Conservation (phyloP, 23 tunicate genomes). For the Ascidia mentula region DNA sequence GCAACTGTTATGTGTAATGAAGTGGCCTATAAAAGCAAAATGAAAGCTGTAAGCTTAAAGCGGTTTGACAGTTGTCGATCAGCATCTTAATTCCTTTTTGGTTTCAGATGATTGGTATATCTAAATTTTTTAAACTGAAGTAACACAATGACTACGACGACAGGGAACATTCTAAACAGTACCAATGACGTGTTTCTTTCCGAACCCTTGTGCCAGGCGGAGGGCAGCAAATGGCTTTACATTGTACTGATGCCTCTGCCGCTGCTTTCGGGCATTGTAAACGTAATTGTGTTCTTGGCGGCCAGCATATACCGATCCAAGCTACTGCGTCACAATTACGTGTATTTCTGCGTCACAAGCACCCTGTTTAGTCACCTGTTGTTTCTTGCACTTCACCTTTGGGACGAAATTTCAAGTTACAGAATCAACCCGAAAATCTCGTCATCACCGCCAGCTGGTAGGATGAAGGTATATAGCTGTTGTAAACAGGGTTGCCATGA, state of each 20-base stretch:
- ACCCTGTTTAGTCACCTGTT: slow-evolving; percentile 65
- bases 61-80: too few species aligned
- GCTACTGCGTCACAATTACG: slow-evolving; percentile 73
- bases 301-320: slow-evolving; percentile 60
- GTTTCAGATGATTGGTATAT: too few species aligned
- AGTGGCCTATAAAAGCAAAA: too few species aligned
- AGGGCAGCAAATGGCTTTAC: background rate
- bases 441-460: background rate
- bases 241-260: slow-evolving; percentile 22
- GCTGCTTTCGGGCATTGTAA: slow-evolving; percentile 33
- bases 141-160: too few species aligned
- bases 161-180: background rate
- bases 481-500: too few species aligned
- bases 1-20: too few species aligned
- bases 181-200: background rate
- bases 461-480: background rate
- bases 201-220: background rate
- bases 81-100: too few species aligned
- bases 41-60: too few species aligned
- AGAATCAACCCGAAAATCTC: background rate
- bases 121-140: too few species aligned
- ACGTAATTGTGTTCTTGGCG: slow-evolving; percentile 47
- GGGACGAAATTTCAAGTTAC: slow-evolving; percentile 34
- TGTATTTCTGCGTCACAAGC: slow-evolving; percentile 84
- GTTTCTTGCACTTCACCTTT: slow-evolving; percentile 36